Conservation (phyloP, 2,797 vertebrate species). For the Sphaeramia orbicularis region DNA sequence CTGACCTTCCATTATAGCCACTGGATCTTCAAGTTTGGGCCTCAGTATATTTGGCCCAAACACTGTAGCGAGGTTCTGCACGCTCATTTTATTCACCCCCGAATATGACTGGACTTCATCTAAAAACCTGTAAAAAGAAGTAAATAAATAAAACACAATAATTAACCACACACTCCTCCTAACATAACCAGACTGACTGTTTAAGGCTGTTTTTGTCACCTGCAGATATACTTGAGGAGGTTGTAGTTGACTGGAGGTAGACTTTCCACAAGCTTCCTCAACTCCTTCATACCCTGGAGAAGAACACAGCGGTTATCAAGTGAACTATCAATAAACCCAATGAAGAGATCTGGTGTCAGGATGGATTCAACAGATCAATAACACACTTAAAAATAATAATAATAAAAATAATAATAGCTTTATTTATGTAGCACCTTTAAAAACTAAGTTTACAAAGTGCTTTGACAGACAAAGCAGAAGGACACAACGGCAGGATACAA, state of each 20-base stretch:
- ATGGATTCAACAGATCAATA: no score
- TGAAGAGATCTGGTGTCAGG: no score
- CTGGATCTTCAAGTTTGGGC: constrained; percentile 95
- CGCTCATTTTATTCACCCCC: constrained; percentile 98
- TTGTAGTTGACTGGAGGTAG: constrained; percentile 96
- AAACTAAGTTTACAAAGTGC: no score
- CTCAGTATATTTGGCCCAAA: constrained; percentile 98
- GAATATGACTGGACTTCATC: constrained; percentile 98
- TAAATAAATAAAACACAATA: background rate
- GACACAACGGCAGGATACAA: no score
- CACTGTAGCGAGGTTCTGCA: constrained; percentile 97
- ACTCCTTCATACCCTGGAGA: constrained; percentile 91
- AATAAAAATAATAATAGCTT: no score
- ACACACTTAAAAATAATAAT: no score
- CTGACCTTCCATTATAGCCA: constrained; percentile 97
- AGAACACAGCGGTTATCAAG: background rate
- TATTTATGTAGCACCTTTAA: no score
- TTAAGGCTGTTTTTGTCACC: constrained; percentile 78
- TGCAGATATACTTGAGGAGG: constrained; percentile 97
- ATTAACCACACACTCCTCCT: background rate
- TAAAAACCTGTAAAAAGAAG: constrained; percentile 88
- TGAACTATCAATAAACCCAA: no score
- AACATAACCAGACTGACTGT: background rate
- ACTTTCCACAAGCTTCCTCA: constrained; percentile 91
- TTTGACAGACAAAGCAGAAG: no score